Conservation (phyloP, 2,888 invertebrate species). For the Clusia tigrina region DNA sequence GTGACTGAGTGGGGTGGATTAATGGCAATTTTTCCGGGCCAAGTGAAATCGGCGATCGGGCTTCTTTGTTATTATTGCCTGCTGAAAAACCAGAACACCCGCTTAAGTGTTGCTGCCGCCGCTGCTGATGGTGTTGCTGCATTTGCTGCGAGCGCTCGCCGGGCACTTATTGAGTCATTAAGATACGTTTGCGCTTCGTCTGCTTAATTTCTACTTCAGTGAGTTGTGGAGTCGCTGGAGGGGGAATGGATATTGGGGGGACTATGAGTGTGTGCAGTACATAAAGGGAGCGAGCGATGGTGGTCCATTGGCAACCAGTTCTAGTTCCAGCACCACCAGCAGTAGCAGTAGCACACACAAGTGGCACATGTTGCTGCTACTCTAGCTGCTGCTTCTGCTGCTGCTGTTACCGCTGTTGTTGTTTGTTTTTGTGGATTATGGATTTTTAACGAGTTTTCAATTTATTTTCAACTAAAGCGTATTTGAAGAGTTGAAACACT, state of each 20-base stretch:
- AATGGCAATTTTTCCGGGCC: not conserved
- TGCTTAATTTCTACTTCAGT: not conserved
- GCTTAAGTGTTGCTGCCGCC: not conserved
- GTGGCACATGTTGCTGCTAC: slow-evolving; percentile 11
- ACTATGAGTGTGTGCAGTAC: too few species aligned
- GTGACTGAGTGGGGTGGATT: not conserved
- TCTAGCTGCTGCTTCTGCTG: not conserved
- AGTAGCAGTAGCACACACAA: slow-evolving; percentile 12
- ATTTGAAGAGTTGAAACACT: slow-evolving; percentile 38
- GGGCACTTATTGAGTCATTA: slow-evolving; percentile 7
- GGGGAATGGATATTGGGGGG: not conserved
- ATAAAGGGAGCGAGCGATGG: not conserved
- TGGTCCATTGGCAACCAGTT: not conserved
- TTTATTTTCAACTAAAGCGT: slow-evolving; percentile 48
- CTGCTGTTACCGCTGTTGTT: too few species aligned
- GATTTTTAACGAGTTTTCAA: slow-evolving; percentile 65
- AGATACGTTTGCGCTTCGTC: not conserved
- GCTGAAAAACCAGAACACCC: slow-evolving; percentile 5
- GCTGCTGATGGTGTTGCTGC: too few species aligned
- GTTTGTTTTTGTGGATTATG: slow-evolving; percentile 56
- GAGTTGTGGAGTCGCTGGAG: not conserved
- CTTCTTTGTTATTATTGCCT: not conserved
- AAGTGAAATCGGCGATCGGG: not conserved
- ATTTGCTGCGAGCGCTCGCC: too few species aligned
- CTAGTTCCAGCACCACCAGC: too few species aligned